Evolutionary conservation across 2,797 vertebrate species (phyloP).

Genomic region (Halcyon badia): DNA sequence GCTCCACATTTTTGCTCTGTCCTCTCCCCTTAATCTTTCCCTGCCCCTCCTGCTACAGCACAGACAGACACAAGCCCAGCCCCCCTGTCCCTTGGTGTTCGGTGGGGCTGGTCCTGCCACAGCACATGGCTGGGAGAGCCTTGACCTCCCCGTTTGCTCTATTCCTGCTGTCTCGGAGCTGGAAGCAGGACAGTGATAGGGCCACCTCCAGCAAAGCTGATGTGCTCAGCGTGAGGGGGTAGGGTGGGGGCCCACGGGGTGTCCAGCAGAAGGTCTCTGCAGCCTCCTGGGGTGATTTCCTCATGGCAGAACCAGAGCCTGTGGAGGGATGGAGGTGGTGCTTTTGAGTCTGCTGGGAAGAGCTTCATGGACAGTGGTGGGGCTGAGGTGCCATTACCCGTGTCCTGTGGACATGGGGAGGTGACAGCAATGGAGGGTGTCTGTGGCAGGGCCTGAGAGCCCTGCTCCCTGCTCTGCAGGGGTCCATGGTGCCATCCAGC

Average conservation of each 20-base stretch:
- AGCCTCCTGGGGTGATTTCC: background rate
- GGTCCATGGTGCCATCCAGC: background rate
- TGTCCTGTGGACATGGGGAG: background rate
- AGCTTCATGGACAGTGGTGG: background rate
- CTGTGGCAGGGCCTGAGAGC: background rate
- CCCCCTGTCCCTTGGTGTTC: background rate
- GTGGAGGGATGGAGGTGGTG: background rate
- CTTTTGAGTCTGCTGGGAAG: background rate
- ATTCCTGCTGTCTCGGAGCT: rapidly evolving
- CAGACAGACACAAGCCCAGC: background rate
- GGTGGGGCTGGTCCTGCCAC: background rate
- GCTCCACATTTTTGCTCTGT: background rate
- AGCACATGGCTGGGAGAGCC: background rate
- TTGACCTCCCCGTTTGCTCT: background rate
- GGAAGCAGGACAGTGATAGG: background rate
- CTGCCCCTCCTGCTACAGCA: background rate
- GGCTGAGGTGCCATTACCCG: background rate
- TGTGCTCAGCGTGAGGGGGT: rapidly evolving
- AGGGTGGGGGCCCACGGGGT: background rate
- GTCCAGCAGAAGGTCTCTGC: background rate
- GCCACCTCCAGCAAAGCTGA: background rate
- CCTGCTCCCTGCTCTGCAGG: background rate
- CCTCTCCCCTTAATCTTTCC: background rate
- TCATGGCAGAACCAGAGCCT: background rate
- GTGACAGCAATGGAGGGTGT: rapidly evolving